Base-by-base conservation (phyloP, 2,113 vertebrate genomes). In the Sander lucioperca region DNA sequence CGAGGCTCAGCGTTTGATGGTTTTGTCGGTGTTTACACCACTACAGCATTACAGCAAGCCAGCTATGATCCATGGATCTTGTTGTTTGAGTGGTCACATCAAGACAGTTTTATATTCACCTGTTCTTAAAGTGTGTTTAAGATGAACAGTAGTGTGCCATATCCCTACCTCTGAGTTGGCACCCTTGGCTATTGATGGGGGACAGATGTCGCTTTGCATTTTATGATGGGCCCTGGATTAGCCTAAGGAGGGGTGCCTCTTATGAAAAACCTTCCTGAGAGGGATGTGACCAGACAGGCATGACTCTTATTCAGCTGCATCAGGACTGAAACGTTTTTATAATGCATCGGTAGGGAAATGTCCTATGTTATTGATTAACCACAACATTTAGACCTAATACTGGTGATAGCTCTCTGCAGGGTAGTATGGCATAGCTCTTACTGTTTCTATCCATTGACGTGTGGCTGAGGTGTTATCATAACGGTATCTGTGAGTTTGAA, bases 271-370 rank as follows among this genome's bases (percentile, higher is more conserved):
- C 57, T 62, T 63, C 45, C 76, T 78, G 67, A 80, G 59, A 89
- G 69, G 89, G 83, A 94, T 93, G 76, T 69, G 64, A 84, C 76
- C 39, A 70, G 88, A 93, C 89, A 86, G 58, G 86, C 89, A 90
- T 90, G 82, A 82, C 80, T 84, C 61, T 73, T 73, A 65, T 82
- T 89, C 61, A 77, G 79, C 66, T 61, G 56, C 63, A 85, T 77
- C 75, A 83, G 62, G 54, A 50, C 57, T 58, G 1, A 69, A 85
- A 73, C 9, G 39, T 78, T 77, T 66, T 45, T 7, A 69, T 73
- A 14, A 51, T 45, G 1, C 43, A 71, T 61, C 27, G 56, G 47
- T 77, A 33, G 33, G 33, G 33, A 33, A 33, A 33, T 45, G 19
- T 10, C 18, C n/a, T 57, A 19, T 30, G 63, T 3, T 53, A 64